Evolutionary conservation across 30 jellyfish, hydroid and myxozoan genomes (phyloP).

Genomic region (Mastigias papua): DNA sequence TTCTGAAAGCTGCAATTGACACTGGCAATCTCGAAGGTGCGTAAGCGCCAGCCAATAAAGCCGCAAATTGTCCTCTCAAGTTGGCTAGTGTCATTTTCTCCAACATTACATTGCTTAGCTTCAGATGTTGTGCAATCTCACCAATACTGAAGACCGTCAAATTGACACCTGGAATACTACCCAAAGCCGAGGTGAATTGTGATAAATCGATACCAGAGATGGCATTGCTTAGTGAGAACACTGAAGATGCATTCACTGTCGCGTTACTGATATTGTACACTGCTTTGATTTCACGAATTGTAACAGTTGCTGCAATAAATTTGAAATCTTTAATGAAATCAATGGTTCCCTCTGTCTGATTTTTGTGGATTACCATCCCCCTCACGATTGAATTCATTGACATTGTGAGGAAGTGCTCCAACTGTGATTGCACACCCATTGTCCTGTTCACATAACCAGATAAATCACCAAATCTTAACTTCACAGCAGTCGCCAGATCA

Average conservation of each 20-base stretch:
- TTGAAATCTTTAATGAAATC: conserved; percentile 28
- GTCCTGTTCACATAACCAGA: conserved; percentile 21
- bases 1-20: conserved; percentile 16
- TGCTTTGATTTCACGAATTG: not conserved
- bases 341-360: conserved; percentile 20
- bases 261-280: not conserved
- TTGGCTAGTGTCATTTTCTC: not conserved
- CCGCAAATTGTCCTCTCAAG: not conserved
- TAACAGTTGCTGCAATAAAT: not conserved
- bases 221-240: not conserved
- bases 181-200: not conserved
- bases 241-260: not conserved
- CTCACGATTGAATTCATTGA: conserved; percentile 25
- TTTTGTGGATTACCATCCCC: conserved; percentile 17
- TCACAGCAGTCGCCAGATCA: not conserved
- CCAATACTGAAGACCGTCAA: not conserved
- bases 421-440: not conserved
- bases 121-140: not conserved
- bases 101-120: not conserved
- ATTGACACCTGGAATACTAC: not conserved
- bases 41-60: not conserved
- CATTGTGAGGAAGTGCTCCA: conserved; percentile 32
- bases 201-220: conserved; percentile 4
- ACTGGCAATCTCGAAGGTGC: conserved; percentile 18
- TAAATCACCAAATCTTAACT: not conserved